Evolutionary conservation across 2,888 invertebrate genomes (phyloP), one percentile per base, ranked within the genome.

Genomic region (Orthosia cruda): DNA sequence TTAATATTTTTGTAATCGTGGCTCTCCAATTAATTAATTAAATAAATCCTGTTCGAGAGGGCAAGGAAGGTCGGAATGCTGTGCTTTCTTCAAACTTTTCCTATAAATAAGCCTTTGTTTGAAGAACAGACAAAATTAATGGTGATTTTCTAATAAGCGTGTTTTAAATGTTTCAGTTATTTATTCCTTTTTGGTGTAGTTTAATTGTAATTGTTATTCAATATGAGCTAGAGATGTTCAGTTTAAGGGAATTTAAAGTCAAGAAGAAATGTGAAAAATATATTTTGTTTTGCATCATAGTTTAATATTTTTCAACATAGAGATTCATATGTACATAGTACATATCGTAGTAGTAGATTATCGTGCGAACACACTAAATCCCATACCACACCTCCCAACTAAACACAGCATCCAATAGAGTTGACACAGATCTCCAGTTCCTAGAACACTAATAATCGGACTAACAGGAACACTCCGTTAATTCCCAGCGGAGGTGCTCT

Each of bases 41-140:
- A 88, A 87, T 87, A 84, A 85, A 86, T 87, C 80, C 77, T 66
- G 57, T 83, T 71, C 75, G 79, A 84, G 82, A 85, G 61, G 70
- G 64, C 57, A 59, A 62, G 58, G 9, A 73, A 77, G 79, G 81
- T 72, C 61, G 87, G 87, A 87, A 89, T 89, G 86, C 86, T 84
- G 80, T 88, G 83, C 81, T 88, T 88, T 86, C 89, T 88, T 85
- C 76, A 78, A 89, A 89, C 70, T 89, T 89, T 87, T 83, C 83
- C 87, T 74, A 70, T 71, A 83, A 82, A 74, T 82, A 82, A 83
- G 52, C 83, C 71, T 80, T 83, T 85, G 74, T 80, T n/a, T 77
- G 26, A 69, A 72, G 61, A 63, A 70, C 65, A 58, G 59, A 72
- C 55, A 52, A 73, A 83, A 83, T 80, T 78, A 74, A 83, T 78